Base-by-base conservation (phyloP, 2,888 invertebrate genomes). In the Sipha maydis region DNA sequence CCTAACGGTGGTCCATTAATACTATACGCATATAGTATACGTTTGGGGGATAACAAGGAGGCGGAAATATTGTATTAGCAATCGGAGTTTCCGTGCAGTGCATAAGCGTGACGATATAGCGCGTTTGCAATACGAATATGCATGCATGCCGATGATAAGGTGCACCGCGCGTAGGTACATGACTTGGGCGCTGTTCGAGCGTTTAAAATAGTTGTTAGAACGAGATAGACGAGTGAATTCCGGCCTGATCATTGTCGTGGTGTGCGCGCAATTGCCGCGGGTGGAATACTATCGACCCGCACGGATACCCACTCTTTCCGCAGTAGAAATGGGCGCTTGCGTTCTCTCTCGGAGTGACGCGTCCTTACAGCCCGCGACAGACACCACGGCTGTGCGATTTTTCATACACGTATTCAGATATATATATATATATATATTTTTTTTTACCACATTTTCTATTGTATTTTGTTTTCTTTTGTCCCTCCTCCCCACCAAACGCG, bases 251-350 rank as follows among this genome's bases (percentile, higher is more conserved):
- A 34, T 76, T 71, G 71, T 71, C 67, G 61, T n/a, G 28, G 75
- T 61, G 38, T 61, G 56, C 76, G 76, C 67, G 76, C 84, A 14
- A 76, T 76, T 41, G 41, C 84, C 61, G 41, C 84, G 38, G 79
- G 84, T 21, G 84, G 84, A 77, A 67, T 84, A 84, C 76, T 84
- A 84, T 84, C 84, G 84, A 84, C 84, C 84, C 84, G n/a, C 41
- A 11, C 28, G 54, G 21, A 31, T 34, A 9, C 14, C 56, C 84
- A 4, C 25, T 41, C 14, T 14, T 17, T 14, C 71, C 71, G 38
- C 25, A 9, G 38, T 19, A 1, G 38, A 75, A 71, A 82, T 48
- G 69, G 71, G 71, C 79, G 85, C 85, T 85, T 79, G 85, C 78
- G 85, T 79, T 71, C 54, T 75, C 83, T 75, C 83, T 75, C 38